phyloP scores from a whole-genome alignment of 2,113 vertebrate species.

The Camelus dromedarius region DNA sequence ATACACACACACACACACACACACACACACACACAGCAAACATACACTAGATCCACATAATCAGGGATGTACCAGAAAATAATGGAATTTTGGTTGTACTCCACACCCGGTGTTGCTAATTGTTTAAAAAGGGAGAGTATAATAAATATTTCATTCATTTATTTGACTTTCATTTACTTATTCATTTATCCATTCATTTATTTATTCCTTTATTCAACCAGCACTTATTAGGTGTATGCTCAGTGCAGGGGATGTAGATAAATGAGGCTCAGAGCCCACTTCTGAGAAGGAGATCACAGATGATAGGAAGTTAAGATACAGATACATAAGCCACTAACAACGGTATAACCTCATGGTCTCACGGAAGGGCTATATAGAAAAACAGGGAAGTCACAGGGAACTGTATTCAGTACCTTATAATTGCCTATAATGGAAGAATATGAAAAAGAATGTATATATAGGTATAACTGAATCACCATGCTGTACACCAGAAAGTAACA shows the following conservation, averaged over 20 bases:
- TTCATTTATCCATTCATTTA: not conserved
- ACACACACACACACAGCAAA: not conserved
- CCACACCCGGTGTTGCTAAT: not conserved
- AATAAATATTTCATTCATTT: conserved; percentile 7
- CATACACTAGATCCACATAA: not conserved
- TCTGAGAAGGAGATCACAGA: not conserved
- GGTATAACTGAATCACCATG: too few species aligned
- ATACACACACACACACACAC: not conserved
- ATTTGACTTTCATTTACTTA: not conserved
- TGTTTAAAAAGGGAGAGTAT: not conserved
- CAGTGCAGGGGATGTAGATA: not conserved
- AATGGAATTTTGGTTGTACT: not conserved
- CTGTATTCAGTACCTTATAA: too few species aligned
- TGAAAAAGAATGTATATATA: too few species aligned
- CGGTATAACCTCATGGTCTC: not conserved
- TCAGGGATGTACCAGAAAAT: not conserved
- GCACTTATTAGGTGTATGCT: not conserved
- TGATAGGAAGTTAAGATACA: not conserved
- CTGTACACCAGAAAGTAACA: too few species aligned
- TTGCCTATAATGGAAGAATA: too few species aligned
- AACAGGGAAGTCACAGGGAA: not conserved
- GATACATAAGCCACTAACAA: not conserved
- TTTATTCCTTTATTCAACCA: not conserved
- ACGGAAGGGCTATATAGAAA: not conserved
- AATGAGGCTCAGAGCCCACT: not conserved